phyloP scores from a whole-genome alignment of 2,888 invertebrate genomes.

The Eugnorisma glareosa region DNA sequence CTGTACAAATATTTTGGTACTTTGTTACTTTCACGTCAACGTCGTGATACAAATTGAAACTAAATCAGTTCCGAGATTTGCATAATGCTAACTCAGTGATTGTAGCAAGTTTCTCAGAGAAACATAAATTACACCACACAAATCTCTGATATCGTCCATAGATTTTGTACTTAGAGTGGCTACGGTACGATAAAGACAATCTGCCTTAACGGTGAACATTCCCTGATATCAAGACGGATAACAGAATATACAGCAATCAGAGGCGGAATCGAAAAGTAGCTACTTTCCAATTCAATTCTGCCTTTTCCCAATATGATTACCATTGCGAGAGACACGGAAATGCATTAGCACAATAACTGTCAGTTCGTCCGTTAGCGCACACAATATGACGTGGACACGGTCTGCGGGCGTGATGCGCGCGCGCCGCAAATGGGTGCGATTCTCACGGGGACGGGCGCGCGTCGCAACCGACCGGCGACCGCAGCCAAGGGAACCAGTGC shows the following conservation, averaged over 20 bases:
- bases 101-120: slow-evolving; percentile 50
- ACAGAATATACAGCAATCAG: slow-evolving; percentile 55
- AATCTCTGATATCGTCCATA: slow-evolving; percentile 53
- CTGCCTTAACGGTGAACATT: slow-evolving; percentile 59
- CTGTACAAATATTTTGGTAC: slow-evolving; percentile 67
- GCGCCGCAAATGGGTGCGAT: slow-evolving; percentile 76
- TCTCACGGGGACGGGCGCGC: slow-evolving; percentile 76
- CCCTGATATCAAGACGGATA: slow-evolving; percentile 63
- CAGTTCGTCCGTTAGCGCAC: slow-evolving; percentile 75
- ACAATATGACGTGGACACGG: slow-evolving; percentile 74
- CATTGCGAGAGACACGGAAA: slow-evolving; percentile 72
- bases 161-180: slow-evolving; percentile 48
- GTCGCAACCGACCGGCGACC: slow-evolving; percentile 29
- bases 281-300: slow-evolving; percentile 65
- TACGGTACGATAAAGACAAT: slow-evolving; percentile 56
- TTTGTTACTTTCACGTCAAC: slow-evolving; percentile 63
- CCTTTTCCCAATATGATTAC: slow-evolving; percentile 64
- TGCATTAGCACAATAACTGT: slow-evolving; percentile 80
- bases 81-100: slow-evolving; percentile 57
- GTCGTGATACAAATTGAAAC: slow-evolving; percentile 61
- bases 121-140: slow-evolving; percentile 55
- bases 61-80: slow-evolving; percentile 48
- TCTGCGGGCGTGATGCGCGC: slow-evolving; percentile 73
- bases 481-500: slow-evolving; percentile 50
- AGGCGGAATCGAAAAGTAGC: slow-evolving; percentile 58